Conservation (phyloP, 2,888 invertebrate species). For the Nipponacmea schrenckii region DNA sequence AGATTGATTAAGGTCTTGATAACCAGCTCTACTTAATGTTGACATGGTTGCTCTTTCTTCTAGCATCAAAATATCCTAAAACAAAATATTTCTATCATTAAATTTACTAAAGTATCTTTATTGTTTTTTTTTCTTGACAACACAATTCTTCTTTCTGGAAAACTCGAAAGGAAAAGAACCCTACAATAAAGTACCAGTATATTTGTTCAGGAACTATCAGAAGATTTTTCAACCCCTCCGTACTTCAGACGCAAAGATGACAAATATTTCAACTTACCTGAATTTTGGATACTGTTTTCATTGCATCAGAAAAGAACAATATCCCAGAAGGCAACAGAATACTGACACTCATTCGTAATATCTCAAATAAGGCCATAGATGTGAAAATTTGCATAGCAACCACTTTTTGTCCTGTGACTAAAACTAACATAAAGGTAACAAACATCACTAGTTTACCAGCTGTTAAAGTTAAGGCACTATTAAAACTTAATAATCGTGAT, state of each 20-base stretch:
- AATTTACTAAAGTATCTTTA: too few species aligned
- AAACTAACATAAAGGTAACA: slow-evolving; percentile 38
- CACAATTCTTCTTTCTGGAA: too few species aligned
- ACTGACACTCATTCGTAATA: slow-evolving; percentile 42
- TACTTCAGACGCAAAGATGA: too few species aligned
- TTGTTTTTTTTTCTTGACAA: too few species aligned
- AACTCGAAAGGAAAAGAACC: too few species aligned
- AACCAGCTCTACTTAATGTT: slow-evolving; percentile 26
- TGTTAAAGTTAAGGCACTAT: slow-evolving; percentile 42
- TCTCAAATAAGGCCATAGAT: slow-evolving; percentile 46
- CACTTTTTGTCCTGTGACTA: slow-evolving; percentile 32
- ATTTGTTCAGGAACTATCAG: too few species aligned
- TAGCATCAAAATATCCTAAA: slow-evolving; percentile 40
- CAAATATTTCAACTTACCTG: slow-evolving; percentile 32
- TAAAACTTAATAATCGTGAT: slow-evolving; percentile 38
- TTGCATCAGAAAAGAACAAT: slow-evolving; percentile 40
- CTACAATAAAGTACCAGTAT: too few species aligned
- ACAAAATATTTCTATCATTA: too few species aligned
- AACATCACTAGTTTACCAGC: slow-evolving; percentile 50
- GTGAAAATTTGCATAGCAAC: slow-evolving; percentile 40
- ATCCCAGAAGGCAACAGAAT: slow-evolving; percentile 48
- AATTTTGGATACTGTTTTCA: slow-evolving; percentile 37
- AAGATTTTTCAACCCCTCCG: too few species aligned
- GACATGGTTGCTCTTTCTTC: slow-evolving; percentile 39
- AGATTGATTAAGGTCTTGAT: slow-evolving; percentile 32